Base-by-base conservation (phyloP, 2,888 invertebrate species). In the Tenthredo amoena region DNA sequence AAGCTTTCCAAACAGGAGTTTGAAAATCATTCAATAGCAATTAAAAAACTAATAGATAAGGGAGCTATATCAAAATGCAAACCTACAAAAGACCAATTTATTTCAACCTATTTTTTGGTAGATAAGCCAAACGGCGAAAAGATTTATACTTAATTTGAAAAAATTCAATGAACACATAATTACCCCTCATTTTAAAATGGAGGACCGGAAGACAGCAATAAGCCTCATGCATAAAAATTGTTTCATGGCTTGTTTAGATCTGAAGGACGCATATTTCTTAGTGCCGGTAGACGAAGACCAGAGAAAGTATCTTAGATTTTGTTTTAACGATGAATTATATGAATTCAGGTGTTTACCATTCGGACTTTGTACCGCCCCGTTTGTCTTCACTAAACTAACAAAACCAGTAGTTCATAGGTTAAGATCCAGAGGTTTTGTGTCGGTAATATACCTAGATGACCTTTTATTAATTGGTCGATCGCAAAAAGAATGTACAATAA, bases 61-160 rank as follows among this genome's bases (percentile, higher is more conserved):
- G 81, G 81, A 58, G 81, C 81, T 12, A 4, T 81, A 5, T n/a
- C 81, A 0, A n/a, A 37, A 40, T 81, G 81, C 40, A 26, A 62
- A 40, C 37, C 58, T 21, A 18, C 18, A 5, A 26, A 31, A 26
- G 86, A 47, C 15, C 88, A 88, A 77, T 89, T 85, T 50, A 26
- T 26, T 26, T 26, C 26, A 26, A 26, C 26, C 26, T 26, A 26
- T 26, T 26, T 26, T 26, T 26, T 88, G 68, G 88, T 89, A 85
- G 83, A 88, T 18, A 87, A 89, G 72, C 58, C 71, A 3, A 65
- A 47, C 74, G 65, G 40, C 1, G n/a, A 15, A 31, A 65, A 85
- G 88, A 40, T 87, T 89, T 31, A 88, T 88, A 50, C 81, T 88
- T 31, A 88, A 89, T 72, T 72, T 89, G 72, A 89, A 89, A 87